These are phyloP conservation scores for Daphoenositta chrysoptera DNA, from an alignment of 2,113 vertebrate genomes.

Conservation along the genomic window DNA sequence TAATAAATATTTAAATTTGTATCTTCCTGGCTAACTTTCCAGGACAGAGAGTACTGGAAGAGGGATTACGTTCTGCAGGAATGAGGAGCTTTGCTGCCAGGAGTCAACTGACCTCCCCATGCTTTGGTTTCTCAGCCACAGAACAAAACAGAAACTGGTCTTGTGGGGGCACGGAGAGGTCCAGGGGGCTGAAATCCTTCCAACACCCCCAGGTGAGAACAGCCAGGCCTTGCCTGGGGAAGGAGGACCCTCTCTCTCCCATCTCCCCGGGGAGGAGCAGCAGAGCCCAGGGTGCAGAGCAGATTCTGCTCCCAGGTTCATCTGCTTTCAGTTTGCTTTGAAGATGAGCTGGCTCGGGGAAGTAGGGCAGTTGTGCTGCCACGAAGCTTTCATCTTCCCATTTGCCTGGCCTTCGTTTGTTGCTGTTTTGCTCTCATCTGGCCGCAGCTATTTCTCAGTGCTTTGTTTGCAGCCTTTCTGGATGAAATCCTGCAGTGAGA, in stretches of 20 bases:
- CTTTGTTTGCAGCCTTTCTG: neutral
- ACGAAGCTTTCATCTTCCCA: constrained; percentile 17
- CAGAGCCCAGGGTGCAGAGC: neutral
- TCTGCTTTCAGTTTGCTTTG: constrained; percentile 17
- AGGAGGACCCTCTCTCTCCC: neutral
- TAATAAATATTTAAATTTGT: neutral
- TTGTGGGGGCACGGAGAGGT: neutral
- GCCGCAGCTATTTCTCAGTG: neutral
- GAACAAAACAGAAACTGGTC: neutral
- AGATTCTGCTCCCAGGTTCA: neutral
- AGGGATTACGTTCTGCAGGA: neutral
- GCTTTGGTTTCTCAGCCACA: neutral
- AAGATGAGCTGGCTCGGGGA: neutral
- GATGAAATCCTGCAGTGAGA: neutral
- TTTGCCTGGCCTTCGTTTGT: neutral
- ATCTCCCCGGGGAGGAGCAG: neutral
- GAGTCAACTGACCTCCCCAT: neutral
- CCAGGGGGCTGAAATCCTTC: neutral
- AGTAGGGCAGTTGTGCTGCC: neutral
- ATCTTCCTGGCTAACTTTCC: neutral
- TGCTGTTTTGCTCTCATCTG: neutral
- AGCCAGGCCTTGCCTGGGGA: neutral
- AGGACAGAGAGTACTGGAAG: neutral
- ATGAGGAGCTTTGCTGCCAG: neutral
- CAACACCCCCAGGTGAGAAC: neutral